Evolutionary conservation across 1,140 invertebrate species (phyloP), one percentile per base, ranked within the genome.

Genomic region (Lepidurus apus): DNA sequence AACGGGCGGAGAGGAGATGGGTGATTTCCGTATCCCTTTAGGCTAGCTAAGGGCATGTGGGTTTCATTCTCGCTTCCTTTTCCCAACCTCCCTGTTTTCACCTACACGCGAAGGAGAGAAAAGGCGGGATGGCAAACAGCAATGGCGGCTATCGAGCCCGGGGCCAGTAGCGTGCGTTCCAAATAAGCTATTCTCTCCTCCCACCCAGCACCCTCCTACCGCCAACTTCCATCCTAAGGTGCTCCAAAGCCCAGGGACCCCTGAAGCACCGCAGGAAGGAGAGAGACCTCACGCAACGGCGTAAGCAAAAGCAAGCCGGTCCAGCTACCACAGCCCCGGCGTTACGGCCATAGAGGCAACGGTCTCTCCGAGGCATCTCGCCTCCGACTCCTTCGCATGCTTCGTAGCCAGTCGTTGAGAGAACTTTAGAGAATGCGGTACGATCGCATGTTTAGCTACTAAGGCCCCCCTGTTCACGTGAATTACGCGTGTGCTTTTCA

Each of bases 1-100:
- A 65, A 1, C 17, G 13, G 53, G 21, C 13, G 17, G 17, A 65
- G 53, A 65, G n/a, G 53, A 21, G 53, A 21, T 65, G 53, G 53
- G 53, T 65, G 53, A 65, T 65, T 17, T 65, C 53, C 53, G 53
- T 65, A 17, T 65, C 53, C 53, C 53, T 65, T 65, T 65, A 65
- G 13, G 53, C 8, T 17, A 7, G 53, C 53, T 17, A 7, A 21
- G 53, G 13, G 17, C 21, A 21, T 65, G n/a, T 65, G 53, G 53
- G 53, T 65, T 65, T 65, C 53, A 17, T 65, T 65, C 53, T 65
- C 53, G 17, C 53, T 17, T 21, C 53, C 6, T 21, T 17, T 65
- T 21, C 53, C 21, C 53, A 13, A 65, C 17, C 53, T 65, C 21
- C 53, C 21, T 65, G 17, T 65, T 65, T 65, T 65, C 13, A 65